Conservation (phyloP, 2,797 vertebrate species). For the Phataginus tricuspis region DNA sequence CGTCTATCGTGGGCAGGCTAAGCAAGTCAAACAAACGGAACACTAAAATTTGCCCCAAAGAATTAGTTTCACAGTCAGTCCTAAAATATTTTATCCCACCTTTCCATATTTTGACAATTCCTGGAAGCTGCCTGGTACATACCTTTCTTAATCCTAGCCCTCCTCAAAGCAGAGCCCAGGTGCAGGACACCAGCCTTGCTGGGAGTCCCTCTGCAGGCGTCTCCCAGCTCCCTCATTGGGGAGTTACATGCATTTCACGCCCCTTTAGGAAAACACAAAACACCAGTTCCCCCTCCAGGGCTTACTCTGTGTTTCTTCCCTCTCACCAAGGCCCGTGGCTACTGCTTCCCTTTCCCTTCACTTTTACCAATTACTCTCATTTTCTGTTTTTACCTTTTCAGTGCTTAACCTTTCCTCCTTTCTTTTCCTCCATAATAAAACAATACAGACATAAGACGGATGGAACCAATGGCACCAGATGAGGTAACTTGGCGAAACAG, state of each 20-base stretch:
- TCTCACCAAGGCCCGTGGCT: not conserved
- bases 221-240: not conserved
- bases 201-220: not conserved
- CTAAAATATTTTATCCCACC: not conserved
- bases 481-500: not conserved
- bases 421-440: not conserved
- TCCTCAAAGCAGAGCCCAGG: not conserved
- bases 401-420: not conserved
- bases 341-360: not conserved
- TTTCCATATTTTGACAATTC: not conserved
- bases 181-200: fast-evolving
- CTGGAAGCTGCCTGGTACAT: not conserved
- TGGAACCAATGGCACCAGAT: not conserved
- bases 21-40: not conserved
- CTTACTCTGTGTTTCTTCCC: not conserved
- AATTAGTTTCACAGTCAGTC: not conserved
- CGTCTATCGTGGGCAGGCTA: not conserved
- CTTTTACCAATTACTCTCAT: not conserved
- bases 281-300: not conserved
- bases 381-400: not conserved
- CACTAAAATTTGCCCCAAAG: not conserved
- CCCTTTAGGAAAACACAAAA: not conserved
- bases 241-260: not conserved
- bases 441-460: not conserved
- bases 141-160: not conserved